Base-by-base conservation (phyloP, 2,888 invertebrate genomes). In the Leptinotarsa rubiginosa region DNA sequence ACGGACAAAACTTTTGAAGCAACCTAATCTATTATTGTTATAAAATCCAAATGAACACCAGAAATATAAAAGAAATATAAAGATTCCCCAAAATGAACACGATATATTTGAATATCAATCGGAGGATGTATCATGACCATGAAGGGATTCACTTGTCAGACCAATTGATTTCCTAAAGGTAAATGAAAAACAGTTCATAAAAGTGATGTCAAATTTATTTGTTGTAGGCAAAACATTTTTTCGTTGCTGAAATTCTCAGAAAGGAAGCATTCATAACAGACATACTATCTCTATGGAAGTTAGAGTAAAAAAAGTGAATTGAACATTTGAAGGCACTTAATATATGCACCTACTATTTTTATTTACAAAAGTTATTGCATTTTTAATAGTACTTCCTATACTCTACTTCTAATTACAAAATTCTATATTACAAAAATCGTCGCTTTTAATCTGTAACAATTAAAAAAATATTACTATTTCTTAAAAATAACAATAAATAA, bases 401-500 rank as follows among this genome's bases (percentile, higher is more conserved):
- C 25, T 66, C 72, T 75, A 75, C 54, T 65, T 65, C 75, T 75
- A 75, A 69, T 75, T 75, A 75, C 75, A 75, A 75, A 75, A 75
- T 62, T 70, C 75, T 78, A 73, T 76, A 64, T 67, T 78, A 78
- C 74, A 76, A 78, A 78, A 78, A 74, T 76, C 69, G 74, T 72
- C 68, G 69, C 64, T 75, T 70, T 66, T 68, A 74, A 76, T 65
- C 70, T 74, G 70, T 73, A 78, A 78, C 78, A 78, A 74, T 78
- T 78, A 78, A 78, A 78, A 78, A 78, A 78, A 78, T 78, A 78
- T 78, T 76, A 77, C 77, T 76, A 78, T 78, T 68, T 75, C 78
- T 78, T 78, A 78, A 74, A 78, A 77, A 77, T 78, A 78, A 78
- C 78, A 78, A 78, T 78, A 78, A 78, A 78, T 78, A 78, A 78